A percentile compares a stretch with the other conserved stretches of the same genome.
Conservation (phyloP, 2,797 vertebrate genomes). For the Malurus splendens region DNA sequence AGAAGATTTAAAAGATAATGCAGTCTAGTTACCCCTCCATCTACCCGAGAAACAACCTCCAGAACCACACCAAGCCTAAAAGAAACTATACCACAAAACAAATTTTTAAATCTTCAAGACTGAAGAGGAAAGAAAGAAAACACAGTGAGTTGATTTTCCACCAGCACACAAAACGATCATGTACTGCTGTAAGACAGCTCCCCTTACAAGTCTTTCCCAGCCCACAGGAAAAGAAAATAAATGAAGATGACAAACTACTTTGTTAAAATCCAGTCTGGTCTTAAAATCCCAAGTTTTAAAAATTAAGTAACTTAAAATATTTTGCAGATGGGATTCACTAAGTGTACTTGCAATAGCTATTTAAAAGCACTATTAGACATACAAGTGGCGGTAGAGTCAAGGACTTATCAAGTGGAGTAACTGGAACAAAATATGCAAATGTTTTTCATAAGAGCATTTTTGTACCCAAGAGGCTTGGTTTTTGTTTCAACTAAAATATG, state of each 20-base stretch:
- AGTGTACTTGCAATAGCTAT: not conserved
- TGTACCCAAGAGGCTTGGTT: not conserved
- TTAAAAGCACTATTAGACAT: slow-evolving; percentile 1
- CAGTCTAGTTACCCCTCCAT: slow-evolving; percentile 22
- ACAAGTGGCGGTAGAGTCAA: not conserved
- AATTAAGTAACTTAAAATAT: not conserved
- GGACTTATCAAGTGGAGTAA: slow-evolving; percentile 35
- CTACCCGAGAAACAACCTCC: slow-evolving; percentile 36
- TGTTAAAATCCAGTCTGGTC: not conserved
- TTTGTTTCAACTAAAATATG: slow-evolving; percentile 1
- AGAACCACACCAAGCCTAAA: not conserved
- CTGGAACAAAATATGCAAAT: slow-evolving; percentile 1
- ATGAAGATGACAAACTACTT: not conserved
- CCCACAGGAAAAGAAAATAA: not conserved
- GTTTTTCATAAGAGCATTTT: not conserved
- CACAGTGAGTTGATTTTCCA: not conserved
- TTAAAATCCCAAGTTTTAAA: not conserved
- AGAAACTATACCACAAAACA: not conserved
- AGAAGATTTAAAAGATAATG: slow-evolving; percentile 52
- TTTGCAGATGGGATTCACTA: not conserved
- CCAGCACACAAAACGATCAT: not conserved
- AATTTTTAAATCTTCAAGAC: not conserved
- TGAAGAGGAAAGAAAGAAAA: slow-evolving; percentile 21
- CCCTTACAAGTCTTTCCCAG: not conserved
- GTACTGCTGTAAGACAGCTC: not conserved